Base-by-base conservation (phyloP, 2,113 vertebrate genomes). In the Glareola pratincola region DNA sequence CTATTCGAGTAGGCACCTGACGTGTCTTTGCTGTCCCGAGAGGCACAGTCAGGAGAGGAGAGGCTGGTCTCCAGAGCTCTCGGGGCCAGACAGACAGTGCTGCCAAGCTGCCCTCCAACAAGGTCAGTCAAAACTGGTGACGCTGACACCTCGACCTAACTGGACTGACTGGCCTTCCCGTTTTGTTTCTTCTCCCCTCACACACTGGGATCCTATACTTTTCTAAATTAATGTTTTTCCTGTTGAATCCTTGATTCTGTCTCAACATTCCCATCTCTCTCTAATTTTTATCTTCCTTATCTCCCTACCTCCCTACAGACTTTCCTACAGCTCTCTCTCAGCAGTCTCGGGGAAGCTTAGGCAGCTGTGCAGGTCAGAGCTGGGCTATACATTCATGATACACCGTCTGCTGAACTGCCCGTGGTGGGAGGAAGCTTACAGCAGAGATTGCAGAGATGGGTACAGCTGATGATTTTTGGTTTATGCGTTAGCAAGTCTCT, bases 121-220 rank as follows among this genome's bases (percentile, higher is more conserved):
- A 39, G 48, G 60, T 78, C 60, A 43, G 5, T 59, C 1, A 1
- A 43, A 68, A 18, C 29, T 23, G 4, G 24, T 43, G 37, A 43
- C 1, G 3, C 48, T n/a, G n/a, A 53, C 26, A 48, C 41, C 13
- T 72, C 30, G 29, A 0, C 8, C 7, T 3, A 15, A 63, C 50
- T 66, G 47, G 22, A 29, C 41, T 34, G 43, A 17, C 26, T 30
- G 26, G 30, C 12, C 63, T 84, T 64, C 9, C 1, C 5, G 11
- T 15, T 69, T 59, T 50, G 22, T 29, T 84, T 30, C 23, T 43
- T 17, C 26, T 32, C 18, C 10, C 1, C n/a, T 2, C 16, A 30
- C 36, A 21, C 22, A 8, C 8, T 36, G 13, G 14, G 20, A 37
- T 79, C 23, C 74, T 51, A 16, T 8, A n/a, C 53, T 57, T 73